phyloP scores from a whole-genome alignment of 2,888 invertebrate genomes.

The Spialia ferax region DNA sequence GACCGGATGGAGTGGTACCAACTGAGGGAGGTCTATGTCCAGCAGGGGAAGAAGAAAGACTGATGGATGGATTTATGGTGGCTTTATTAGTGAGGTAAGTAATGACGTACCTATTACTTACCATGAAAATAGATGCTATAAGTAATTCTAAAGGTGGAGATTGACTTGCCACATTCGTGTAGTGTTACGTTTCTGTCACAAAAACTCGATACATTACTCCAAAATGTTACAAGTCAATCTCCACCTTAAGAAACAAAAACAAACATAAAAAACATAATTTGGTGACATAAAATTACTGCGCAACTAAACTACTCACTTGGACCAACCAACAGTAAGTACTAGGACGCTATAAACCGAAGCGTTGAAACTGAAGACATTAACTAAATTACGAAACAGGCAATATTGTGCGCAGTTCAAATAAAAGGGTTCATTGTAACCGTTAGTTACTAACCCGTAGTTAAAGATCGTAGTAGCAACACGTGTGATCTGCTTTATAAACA shows the following conservation, averaged over 20 bases:
- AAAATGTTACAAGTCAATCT: too few species aligned
- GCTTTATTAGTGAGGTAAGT: too few species aligned
- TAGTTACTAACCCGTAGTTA: slow-evolving; percentile 29
- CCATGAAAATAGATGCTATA: too few species aligned
- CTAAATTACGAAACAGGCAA: slow-evolving; percentile 47
- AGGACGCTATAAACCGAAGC: slow-evolving; percentile 37
- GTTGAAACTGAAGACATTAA: slow-evolving; percentile 45
- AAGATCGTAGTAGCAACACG: slow-evolving; percentile 32
- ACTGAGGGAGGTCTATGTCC: too few species aligned
- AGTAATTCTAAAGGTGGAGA: too few species aligned
- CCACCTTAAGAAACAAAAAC: background rate
- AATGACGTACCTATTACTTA: too few species aligned
- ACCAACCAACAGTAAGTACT: slow-evolving; percentile 23
- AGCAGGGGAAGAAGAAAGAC: too few species aligned
- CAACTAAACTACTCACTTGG: slow-evolving; percentile 6
- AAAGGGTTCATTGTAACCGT: slow-evolving; percentile 53
- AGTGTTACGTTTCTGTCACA: too few species aligned
- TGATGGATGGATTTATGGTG: too few species aligned
- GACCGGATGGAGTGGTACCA: too few species aligned
- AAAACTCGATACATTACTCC: too few species aligned
- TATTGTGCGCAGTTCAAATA: slow-evolving; percentile 46
- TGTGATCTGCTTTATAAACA: slow-evolving; percentile 27
- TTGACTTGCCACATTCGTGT: too few species aligned
- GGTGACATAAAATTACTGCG: slow-evolving; percentile 10
- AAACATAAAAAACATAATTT: slow-evolving; percentile 1